Evolutionary conservation across 2,113 vertebrate species (phyloP).

Genomic region (Manacus vitellinus): DNA sequence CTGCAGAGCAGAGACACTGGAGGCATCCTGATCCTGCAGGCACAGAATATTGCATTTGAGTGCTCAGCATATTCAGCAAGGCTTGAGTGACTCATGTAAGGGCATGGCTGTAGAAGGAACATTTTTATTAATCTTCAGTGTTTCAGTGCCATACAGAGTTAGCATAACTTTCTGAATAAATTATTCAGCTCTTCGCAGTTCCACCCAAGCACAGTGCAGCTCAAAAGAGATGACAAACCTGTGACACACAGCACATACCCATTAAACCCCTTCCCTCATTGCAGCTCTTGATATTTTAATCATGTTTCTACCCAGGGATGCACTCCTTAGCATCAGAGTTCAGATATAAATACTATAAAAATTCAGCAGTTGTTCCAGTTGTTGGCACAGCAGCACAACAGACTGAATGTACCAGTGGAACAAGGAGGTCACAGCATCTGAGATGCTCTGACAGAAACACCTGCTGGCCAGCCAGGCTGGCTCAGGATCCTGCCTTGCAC

Average conservation of each 20-base stretch:
- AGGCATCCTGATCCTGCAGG: background rate
- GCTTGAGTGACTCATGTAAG: slow-evolving; percentile 18
- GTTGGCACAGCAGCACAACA: background rate
- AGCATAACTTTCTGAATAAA: slow-evolving; percentile 40
- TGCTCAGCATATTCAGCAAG: background rate
- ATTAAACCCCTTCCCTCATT: background rate
- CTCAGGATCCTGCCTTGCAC: background rate
- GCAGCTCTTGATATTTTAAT: background rate
- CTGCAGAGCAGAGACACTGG: background rate
- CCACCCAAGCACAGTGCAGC: background rate
- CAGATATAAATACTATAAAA: background rate
- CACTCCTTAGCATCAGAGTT: background rate
- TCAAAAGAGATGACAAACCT: background rate
- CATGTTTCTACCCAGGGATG: background rate
- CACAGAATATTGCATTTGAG: background rate
- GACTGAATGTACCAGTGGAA: rapidly evolving
- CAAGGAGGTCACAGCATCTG: background rate
- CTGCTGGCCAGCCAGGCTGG: background rate
- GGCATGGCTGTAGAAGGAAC: background rate
- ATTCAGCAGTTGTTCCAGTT: background rate
- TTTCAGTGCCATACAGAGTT: background rate
- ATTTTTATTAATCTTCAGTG: background rate
- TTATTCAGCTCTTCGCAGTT: slow-evolving; percentile 25
- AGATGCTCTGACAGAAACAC: background rate
- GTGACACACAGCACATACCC: rapidly evolving